phyloP scores from a whole-genome alignment of 1,140 invertebrate genomes.

The Scaptomyza montana region DNA sequence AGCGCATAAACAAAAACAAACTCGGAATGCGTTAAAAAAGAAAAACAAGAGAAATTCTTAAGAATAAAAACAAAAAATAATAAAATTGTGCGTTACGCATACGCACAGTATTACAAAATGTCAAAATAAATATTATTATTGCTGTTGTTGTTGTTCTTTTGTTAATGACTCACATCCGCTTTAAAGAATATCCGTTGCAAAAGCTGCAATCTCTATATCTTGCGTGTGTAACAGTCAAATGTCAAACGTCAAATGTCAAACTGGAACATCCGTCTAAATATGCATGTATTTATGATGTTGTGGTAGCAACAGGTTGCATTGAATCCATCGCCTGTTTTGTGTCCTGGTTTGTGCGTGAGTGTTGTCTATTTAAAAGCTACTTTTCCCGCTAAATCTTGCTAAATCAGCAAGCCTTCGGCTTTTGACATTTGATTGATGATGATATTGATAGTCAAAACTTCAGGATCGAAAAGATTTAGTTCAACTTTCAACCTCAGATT shows the following conservation, averaged over 20 bases:
- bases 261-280: not conserved
- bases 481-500: too few relatives aligned
- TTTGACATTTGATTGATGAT: too few relatives aligned
- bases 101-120: conserved; percentile 52
- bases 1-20: conserved; percentile 54
- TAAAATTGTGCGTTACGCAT: conserved; percentile 43
- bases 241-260: not conserved
- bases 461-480: too few relatives aligned
- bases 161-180: conserved; percentile 20
- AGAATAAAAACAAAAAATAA: not conserved
- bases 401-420: too few relatives aligned
- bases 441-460: too few relatives aligned
- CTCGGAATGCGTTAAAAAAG: not conserved
- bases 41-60: not conserved
- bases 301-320: conserved; percentile 47
- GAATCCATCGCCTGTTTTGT: not conserved
- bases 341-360: not conserved
- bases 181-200: conserved; percentile 19
- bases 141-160: not conserved
- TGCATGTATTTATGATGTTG: not conserved
- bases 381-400: not conserved
- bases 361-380: not conserved
- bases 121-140: not conserved
- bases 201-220: conserved; percentile 1
- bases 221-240: conserved; percentile 1